Conservation (phyloP, 2,888 invertebrate genomes). For the Corbicula japonica region DNA sequence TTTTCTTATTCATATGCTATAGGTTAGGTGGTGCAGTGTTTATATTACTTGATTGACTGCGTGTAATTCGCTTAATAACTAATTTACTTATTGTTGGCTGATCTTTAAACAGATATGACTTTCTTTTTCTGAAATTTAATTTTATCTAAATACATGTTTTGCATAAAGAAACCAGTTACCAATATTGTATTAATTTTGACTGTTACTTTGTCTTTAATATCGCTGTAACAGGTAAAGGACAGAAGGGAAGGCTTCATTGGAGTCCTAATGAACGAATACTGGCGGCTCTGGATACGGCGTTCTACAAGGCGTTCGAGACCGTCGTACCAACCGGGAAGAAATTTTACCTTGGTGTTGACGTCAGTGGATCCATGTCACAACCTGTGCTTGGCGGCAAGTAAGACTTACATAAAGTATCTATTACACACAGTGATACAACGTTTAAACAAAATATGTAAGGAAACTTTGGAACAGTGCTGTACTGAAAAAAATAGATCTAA, state of each 20-base stretch:
- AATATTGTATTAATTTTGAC: background rate
- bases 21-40: no score
- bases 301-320: slow-evolving; percentile 85
- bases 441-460: no score
- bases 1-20: no score
- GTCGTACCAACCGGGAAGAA: slow-evolving; percentile 88
- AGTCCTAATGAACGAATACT: slow-evolving; percentile 70
- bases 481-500: no score
- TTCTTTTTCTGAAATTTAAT: no score
- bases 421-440: no score
- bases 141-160: no score
- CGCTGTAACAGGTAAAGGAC: background rate
- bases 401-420: background rate
- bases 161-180: background rate
- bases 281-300: slow-evolving; percentile 81
- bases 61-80: no score
- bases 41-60: no score
- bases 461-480: no score
- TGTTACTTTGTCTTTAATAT: background rate
- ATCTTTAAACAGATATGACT: no score
- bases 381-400: slow-evolving; percentile 81
- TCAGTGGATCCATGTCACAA: slow-evolving; percentile 87
- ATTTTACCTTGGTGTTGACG: slow-evolving; percentile 89
- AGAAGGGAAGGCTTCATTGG: slow-evolving; percentile 85
- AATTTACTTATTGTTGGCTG: no score